A percentile compares a stretch with the other conserved stretches of the same genome.
phyloP scores from a whole-genome alignment of 2,888 invertebrate species.

The Diplolepis rosae region DNA sequence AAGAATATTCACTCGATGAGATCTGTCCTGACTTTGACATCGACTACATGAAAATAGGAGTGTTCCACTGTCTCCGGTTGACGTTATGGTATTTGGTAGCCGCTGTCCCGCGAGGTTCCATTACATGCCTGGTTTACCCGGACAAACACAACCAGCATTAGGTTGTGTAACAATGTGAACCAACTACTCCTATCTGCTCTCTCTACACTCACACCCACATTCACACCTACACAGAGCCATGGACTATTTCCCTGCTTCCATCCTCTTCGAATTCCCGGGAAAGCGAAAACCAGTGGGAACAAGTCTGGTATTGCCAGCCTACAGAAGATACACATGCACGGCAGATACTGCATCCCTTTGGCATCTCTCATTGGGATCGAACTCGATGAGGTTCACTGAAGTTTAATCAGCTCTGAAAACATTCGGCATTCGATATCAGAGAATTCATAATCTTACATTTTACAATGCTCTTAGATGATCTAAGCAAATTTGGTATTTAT shows the following conservation, averaged over 20 bases:
- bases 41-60: constrained; percentile 55
- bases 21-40: constrained; percentile 61
- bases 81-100: constrained; percentile 49
- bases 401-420: constrained; percentile 9
- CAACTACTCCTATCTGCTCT: constrained; percentile 27
- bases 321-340: constrained; percentile 29
- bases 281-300: constrained; percentile 26
- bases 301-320: neutral
- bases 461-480: too few relatives aligned
- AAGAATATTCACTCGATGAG: constrained; percentile 36
- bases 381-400: neutral
- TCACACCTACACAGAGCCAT: constrained; percentile 41
- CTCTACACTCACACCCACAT: constrained; percentile 30
- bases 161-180: constrained; percentile 37
- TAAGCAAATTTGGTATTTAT: too few relatives aligned
- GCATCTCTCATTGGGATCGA: constrained; percentile 1
- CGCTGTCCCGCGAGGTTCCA: constrained; percentile 66
- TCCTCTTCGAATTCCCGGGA: constrained; percentile 32
- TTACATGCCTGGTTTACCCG: constrained; percentile 69
- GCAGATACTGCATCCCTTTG: constrained; percentile 5
- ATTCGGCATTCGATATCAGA: neutral
- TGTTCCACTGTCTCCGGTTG: constrained; percentile 54
- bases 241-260: constrained; percentile 26
- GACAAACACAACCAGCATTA: constrained; percentile 65
- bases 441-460: constrained; percentile 1